These are phyloP conservation scores for Hirundichthys speculiger DNA, from an alignment of 2,113 vertebrate genomes.

Conservation along the genomic window DNA sequence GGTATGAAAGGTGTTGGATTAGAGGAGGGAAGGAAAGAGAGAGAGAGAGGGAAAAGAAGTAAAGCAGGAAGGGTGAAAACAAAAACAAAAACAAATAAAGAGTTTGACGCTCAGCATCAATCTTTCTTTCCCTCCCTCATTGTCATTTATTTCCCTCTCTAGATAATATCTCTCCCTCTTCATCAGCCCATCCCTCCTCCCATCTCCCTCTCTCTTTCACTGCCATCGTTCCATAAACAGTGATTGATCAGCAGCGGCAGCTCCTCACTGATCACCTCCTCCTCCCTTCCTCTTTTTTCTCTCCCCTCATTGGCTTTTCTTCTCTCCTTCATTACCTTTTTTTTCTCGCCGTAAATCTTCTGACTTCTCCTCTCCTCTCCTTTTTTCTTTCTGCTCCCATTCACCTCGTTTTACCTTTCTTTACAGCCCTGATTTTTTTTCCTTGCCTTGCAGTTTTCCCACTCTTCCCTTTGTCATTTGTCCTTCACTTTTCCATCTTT, in stretches of 20 bases:
- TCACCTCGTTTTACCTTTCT: slow-evolving; percentile 14
- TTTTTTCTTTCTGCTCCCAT: slow-evolving; percentile 6
- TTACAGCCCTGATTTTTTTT: slow-evolving; percentile 7
- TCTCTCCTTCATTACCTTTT: slow-evolving; percentile 44
- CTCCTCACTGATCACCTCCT: slow-evolving; percentile 49
- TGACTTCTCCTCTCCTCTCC: not conserved
- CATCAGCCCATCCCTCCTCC: slow-evolving; percentile 14
- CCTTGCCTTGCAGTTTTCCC: not conserved
- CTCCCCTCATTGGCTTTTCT: slow-evolving; percentile 54
- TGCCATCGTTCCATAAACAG: slow-evolving; percentile 60
- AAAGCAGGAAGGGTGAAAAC: no score
- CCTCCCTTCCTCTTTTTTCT: slow-evolving; percentile 32
- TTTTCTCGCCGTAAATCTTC: slow-evolving; percentile 47
- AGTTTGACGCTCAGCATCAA: no score
- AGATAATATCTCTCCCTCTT: slow-evolving; percentile 23
- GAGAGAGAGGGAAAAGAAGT: no score
- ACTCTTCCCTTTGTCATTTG: no score
- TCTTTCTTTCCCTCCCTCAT: no score
- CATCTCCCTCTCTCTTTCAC: slow-evolving; percentile 7
- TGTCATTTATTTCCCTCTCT: slow-evolving; percentile 27
- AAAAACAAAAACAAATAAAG: no score
- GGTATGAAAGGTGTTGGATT: no score
- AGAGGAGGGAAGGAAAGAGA: no score
- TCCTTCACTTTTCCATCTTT: not conserved
- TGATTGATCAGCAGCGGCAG: slow-evolving; percentile 60